Percentiles rank a stretch among this genome's conserved stretches.
Evolutionary conservation across 2,888 invertebrate genomes (phyloP).

Genomic region (Calameuta filiformis): DNA sequence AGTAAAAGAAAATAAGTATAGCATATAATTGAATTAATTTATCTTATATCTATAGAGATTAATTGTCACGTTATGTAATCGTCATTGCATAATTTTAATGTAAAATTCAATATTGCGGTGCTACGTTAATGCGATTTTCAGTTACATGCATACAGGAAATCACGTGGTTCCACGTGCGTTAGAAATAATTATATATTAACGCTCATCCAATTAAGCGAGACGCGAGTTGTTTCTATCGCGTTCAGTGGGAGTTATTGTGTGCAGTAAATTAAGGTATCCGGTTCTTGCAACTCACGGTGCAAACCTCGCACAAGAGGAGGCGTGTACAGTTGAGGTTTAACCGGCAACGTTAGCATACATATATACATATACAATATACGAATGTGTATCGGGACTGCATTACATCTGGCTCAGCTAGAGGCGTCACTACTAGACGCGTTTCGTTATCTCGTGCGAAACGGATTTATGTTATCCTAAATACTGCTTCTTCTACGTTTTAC

Average conservation of each 20-base stretch:
- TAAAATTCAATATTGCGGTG: not conserved
- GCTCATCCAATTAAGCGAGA: constrained; percentile 22
- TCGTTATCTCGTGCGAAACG: constrained; percentile 27
- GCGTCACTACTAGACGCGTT: not conserved
- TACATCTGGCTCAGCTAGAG: not conserved
- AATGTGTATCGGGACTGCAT: constrained; percentile 4
- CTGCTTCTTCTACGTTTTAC: constrained; percentile 42
- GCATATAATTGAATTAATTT: not conserved
- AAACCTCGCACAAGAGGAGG: constrained; percentile 9
- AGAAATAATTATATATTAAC: constrained; percentile 21
- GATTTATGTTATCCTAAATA: constrained; percentile 52
- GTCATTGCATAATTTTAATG: not conserved
- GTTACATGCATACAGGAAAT: not conserved
- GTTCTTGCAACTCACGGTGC: constrained; percentile 27
- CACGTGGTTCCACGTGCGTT: constrained; percentile 12
- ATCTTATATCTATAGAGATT: not conserved
- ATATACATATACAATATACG: not conserved
- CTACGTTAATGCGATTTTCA: not conserved
- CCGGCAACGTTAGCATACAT: constrained; percentile 12
- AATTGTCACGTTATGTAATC: not conserved
- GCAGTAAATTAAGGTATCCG: constrained; percentile 24
- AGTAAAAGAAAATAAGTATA: constrained; percentile 46
- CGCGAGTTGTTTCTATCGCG: constrained; percentile 16
- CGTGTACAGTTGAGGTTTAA: not conserved
- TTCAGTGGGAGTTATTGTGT: constrained; percentile 17